A percentile compares a stretch with the other conserved stretches of the same genome.
Conservation (phyloP, 2,888 invertebrate species). For the Acronicta alni region DNA sequence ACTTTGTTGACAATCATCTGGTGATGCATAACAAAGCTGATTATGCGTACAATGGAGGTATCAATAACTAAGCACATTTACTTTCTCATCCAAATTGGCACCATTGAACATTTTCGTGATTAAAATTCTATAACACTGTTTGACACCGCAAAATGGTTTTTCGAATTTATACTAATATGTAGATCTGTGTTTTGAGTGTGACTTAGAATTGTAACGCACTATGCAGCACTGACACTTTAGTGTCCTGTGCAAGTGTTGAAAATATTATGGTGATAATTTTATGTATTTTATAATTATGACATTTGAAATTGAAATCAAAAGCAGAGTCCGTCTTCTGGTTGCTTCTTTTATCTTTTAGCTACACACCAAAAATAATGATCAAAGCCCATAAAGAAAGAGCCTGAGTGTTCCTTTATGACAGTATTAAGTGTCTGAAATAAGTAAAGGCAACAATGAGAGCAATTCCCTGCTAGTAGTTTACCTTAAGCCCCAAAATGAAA, state of each 20-base stretch:
- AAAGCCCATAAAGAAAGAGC: too few species aligned
- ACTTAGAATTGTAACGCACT: neutral
- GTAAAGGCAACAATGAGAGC: too few species aligned
- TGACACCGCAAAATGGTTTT: constrained; percentile 41
- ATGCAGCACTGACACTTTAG: neutral
- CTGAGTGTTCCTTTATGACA: too few species aligned
- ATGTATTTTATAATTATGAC: neutral
- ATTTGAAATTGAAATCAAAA: too few species aligned
- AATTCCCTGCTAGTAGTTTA: too few species aligned
- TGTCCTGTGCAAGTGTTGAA: neutral
- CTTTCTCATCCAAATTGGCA: constrained; percentile 53
- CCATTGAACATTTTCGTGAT: constrained; percentile 52
- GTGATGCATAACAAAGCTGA: constrained; percentile 99
- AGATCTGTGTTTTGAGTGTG: constrained; percentile 26
- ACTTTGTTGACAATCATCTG: constrained; percentile 98
- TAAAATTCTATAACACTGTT: constrained; percentile 46
- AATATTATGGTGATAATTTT: neutral
- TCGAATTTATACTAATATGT: constrained; percentile 27
- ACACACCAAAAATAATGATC: too few species aligned
- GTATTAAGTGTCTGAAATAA: too few species aligned
- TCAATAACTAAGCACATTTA: constrained; percentile 72
- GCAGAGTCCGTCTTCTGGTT: neutral
- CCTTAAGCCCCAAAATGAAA: neutral
- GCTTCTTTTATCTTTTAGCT: too few species aligned
- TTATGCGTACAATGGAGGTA: constrained; percentile 98